Evolutionary conservation across 2,797 vertebrate species (phyloP), one percentile per base, ranked within the genome.

Genomic region (Leuciscus waleckii): DNA sequence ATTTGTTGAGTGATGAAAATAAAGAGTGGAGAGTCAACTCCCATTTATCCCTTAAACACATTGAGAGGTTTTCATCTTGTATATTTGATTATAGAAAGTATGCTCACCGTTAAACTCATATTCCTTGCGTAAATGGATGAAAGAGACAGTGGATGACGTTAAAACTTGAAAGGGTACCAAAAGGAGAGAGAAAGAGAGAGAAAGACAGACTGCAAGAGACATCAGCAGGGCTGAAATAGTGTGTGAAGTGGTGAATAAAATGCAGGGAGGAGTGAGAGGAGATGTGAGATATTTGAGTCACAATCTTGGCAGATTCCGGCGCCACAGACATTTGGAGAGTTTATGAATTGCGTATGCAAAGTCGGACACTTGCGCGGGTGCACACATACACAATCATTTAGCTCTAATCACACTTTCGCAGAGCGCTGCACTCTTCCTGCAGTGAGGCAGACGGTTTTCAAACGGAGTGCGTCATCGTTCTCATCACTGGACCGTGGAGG

Each of bases 221-320:
- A 82, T 84, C 76, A 79, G 37, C 78, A 23, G 51, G 29, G 85
- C 76, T 68, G 79, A 87, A 65, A 75, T 56, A 84, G 81, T 74
- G 49, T 70, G 82, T 74, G 46, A 81, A 87, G 41, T 21, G 54
- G 74, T 61, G 43, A 85, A 81, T 35, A 39, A 75, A 87, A 26
- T 39, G 74, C 67, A 58, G 84, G 79, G 81, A 82, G 81, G 82
- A 91, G 91, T 91, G 91, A 85, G 84, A 90, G 90, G 91, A 90
- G 92, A 94, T 88, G 93, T 93, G 94, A 92, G 92, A 94, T 77
- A 85, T 90, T 91, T 95, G 93, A 95, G 87, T 94, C 94, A 94
- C 91, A 90, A 91, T 90, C 91, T 94, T 94, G 93, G 92, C 93
- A 88, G 85, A 46, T 80, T 89, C 85, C 54, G 39, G 87, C 79